Base-by-base conservation (phyloP, 2,888 invertebrate species). In the Tenthredo livida region DNA sequence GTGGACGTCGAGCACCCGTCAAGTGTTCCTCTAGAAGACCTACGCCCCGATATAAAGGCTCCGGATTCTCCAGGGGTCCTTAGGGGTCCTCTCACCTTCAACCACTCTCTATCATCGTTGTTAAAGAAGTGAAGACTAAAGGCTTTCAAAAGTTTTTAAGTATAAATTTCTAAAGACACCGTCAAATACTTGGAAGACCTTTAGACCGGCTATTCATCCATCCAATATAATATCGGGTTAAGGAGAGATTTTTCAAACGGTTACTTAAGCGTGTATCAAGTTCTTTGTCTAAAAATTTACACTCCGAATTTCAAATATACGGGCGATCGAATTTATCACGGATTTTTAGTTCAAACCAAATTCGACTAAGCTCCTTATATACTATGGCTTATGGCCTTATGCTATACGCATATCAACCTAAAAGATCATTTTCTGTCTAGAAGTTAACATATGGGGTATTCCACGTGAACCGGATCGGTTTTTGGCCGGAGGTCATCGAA, bases 21-120 rank as follows among this genome's bases (percentile, higher is more conserved):
- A 85, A 86, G 86, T 86, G 87, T 88, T 88, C 84, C 87, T 91
- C 86, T 87, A 92, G 92, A 90, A 90, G 89, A 85, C 87, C 91
- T 90, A 88, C 86, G 86, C 86, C 86, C 87, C 82, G 89, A 89
- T 87, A 91, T 91, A 92, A 92, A 91, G 89, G 89, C 89, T 86
- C 85, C 88, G 86, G 84, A 86, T 87, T 88, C 86, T 85, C 50
- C 88, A 70, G 47, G 83, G 83, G 83, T 87, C 87, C 86, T 86
- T 86, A 82, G 86, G 86, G 85, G 90, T 89, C 89, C 88, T 87
- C 84, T 88, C 86, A 84, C 85, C 87, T 89, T 91, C 90, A 92
- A 91, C 93, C 93, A 92, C 93, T 93, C 93, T 93, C 93, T 93
- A 93, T 93, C 93, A 93, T 91, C 88, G 90, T 92, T 92, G 90